Percentiles rank a stretch among this genome's conserved stretches.
Conservation (phyloP, 2,888 invertebrate genomes). For the Metopia argyrocephala region DNA sequence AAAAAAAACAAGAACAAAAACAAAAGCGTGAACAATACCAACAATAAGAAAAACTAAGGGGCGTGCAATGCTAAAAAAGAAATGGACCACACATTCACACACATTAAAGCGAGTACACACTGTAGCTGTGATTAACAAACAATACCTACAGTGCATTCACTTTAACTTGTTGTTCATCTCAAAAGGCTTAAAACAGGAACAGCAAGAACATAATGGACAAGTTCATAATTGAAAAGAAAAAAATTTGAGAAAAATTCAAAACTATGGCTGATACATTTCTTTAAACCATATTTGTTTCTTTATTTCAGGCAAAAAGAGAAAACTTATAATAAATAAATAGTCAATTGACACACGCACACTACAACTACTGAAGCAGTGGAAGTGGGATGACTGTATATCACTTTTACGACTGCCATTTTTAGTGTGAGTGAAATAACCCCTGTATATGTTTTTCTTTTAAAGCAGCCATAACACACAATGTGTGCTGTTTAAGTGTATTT, state of each 20-base stretch:
- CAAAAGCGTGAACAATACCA: neutral
- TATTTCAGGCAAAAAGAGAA: no score
- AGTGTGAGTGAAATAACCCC: slow-evolving; percentile 71
- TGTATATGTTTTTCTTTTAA: neutral
- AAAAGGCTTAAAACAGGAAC: neutral
- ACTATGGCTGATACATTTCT: no score
- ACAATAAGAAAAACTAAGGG: slow-evolving; percentile 22
- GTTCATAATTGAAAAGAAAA: slow-evolving; percentile 1
- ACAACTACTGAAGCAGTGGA: no score
- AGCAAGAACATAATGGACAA: neutral
- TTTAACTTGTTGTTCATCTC: neutral
- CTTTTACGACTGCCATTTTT: slow-evolving; percentile 71
- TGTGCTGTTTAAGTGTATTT: neutral
- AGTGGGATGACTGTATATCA: slow-evolving; percentile 23
- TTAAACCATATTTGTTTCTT: no score
- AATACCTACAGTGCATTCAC: slow-evolving; percentile 22
- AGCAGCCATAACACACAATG: slow-evolving; percentile 24
- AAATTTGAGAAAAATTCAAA: neutral
- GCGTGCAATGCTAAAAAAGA: slow-evolving; percentile 29
- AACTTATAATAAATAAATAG: no score
- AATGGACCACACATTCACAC: slow-evolving; percentile 1
- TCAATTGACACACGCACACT: no score
- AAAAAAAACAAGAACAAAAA: neutral
- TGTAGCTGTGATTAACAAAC: neutral
- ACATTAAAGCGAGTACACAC: neutral